Base-by-base conservation (phyloP, 1,140 invertebrate genomes). In the Pantala flavescens region DNA sequence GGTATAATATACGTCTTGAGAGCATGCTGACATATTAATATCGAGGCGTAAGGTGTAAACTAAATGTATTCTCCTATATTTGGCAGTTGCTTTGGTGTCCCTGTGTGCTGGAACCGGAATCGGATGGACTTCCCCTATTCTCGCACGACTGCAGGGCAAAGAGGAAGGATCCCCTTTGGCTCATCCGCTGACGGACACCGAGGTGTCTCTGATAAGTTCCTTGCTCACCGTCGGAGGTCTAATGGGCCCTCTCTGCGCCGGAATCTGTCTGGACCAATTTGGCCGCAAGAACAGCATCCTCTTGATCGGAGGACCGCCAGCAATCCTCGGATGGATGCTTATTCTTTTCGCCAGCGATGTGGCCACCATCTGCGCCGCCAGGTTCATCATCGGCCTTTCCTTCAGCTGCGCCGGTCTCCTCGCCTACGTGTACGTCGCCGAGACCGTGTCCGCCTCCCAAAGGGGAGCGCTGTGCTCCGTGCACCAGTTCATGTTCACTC, bases 101-200 rank as follows among this genome's bases (percentile, higher is more conserved):
- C 28, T 63, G 5, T 19, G 49, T 14, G 49, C 49, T 16, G 82
- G 82, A 24, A 78, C 74, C 71, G 89, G 88, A 0, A 78, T 95
- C 2, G 91, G 90, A 16, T 96, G 93, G 91, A 91, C 92, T 0
- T 91, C 93, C 0, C 91, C 93, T 12, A 90, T 91, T 0, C 79
- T 93, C n/a, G 87, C 88, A 0, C 86, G 89, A 76, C 81, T 92
- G 19, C 79, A 82, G 16, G 77, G 77, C 80, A 36, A 36, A 36
- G 49, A 49, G 9, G 9, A 16, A 19, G 77, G 71, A 79, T 19
- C 49, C 12, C 49, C 49, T 16, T 21, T 63, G 49, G 16, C 3
- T 3, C 49, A 63, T 14, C 49, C 49, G 2, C 76, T 23, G 11
- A 72, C 74, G 81, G 74, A 79, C 70, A 14, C 82, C 7, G 85